These are phyloP conservation scores for Acanthurus leucopareius DNA, from an alignment of 2,797 vertebrate species.

Conservation along the genomic window DNA sequence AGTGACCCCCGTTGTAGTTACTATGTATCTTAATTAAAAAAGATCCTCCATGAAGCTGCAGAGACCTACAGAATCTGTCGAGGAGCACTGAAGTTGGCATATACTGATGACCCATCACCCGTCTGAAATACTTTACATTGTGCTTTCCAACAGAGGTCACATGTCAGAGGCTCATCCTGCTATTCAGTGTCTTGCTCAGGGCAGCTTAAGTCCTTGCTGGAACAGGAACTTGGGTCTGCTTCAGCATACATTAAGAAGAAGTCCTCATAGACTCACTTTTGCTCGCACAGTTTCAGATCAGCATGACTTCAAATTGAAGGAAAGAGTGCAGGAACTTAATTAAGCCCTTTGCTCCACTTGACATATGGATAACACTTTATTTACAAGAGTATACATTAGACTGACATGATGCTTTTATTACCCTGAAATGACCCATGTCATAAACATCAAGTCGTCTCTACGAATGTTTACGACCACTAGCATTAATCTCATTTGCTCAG, in stretches of 20 bases:
- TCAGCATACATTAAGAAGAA: conserved; percentile 52
- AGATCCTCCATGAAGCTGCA: neutral
- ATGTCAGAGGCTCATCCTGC: conserved; percentile 24
- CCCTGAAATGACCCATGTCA: no score
- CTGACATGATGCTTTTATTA: no score
- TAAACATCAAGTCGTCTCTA: no score
- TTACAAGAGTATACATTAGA: no score
- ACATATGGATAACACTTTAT: no score
- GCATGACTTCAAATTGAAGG: conserved; percentile 60
- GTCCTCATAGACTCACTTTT: conserved; percentile 41
- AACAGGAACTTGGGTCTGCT: conserved; percentile 52
- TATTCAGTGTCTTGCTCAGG: conserved; percentile 37
- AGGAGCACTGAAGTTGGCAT: neutral
- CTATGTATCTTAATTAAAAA: no score
- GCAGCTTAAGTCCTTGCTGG: conserved; percentile 37
- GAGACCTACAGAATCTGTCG: neutral
- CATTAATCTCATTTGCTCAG: no score
- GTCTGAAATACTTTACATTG: neutral
- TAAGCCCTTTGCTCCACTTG: no score
- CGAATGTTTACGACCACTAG: no score
- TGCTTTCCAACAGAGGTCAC: conserved; percentile 45
- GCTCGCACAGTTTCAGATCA: conserved; percentile 54
- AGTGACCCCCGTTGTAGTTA: no score
- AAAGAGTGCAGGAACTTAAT: neutral
- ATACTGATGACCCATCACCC: neutral